These are phyloP conservation scores for Enteromius fasciolatus DNA, from an alignment of 2,797 vertebrate genomes.

Conservation along the genomic window DNA sequence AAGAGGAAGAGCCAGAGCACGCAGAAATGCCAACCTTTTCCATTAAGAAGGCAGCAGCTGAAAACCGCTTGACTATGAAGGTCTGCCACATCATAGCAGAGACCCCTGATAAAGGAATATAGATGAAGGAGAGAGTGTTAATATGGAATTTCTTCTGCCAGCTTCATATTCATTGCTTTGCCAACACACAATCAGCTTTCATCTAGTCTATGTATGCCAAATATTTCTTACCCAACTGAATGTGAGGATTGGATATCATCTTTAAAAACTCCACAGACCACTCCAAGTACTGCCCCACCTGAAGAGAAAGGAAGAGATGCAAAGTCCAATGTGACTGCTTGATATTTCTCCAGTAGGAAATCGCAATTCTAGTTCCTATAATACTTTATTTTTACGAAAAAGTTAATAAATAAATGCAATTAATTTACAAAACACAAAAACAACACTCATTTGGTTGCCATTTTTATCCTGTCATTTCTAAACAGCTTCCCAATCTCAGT, in stretches of 20 bases:
- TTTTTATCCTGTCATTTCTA: neutral
- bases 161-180: neutral
- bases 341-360: neutral
- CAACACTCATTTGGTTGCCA: neutral
- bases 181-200: neutral
- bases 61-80: constrained; percentile 93
- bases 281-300: constrained; percentile 86
- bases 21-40: constrained; percentile 83
- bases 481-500: neutral
- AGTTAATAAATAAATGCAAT: neutral
- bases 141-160: neutral
- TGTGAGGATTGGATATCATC: constrained; percentile 86
- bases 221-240: constrained; percentile 85
- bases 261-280: constrained; percentile 89
- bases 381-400: neutral
- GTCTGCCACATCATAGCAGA: constrained; percentile 98
- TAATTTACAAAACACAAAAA: neutral
- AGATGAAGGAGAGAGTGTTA: neutral
- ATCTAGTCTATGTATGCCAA: neutral
- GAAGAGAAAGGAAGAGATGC: constrained; percentile 40
- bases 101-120: constrained; percentile 78
- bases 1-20: neutral
- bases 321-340: constrained; percentile 5
- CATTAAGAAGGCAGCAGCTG: constrained; percentile 90
- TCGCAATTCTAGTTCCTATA: neutral